Evolutionary conservation across 1,140 invertebrate species (phyloP).

Genomic region (Melitaea cinxia): DNA sequence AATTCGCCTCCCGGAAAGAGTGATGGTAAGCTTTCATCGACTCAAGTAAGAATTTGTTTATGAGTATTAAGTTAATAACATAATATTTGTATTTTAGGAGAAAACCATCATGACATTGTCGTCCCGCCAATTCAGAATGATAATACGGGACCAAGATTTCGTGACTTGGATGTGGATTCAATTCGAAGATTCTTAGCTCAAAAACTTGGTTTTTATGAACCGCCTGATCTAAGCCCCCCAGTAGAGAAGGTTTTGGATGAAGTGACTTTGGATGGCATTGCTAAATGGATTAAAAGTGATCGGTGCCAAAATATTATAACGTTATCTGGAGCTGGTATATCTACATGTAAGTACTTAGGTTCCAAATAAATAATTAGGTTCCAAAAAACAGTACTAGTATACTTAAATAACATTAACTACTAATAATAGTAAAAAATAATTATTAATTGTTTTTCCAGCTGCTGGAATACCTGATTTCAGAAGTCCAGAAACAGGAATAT

Average conservation of each 20-base stretch:
- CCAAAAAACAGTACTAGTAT: not conserved
- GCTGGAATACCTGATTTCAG: slow-evolving; percentile 97
- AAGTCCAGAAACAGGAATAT: slow-evolving; percentile 94
- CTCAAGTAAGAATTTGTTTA: not conserved
- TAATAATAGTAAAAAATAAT: not conserved
- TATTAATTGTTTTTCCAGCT: slow-evolving; percentile 82
- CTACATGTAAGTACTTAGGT: slow-evolving; percentile 88
- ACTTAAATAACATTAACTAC: not conserved
- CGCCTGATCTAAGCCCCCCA: slow-evolving; percentile 46
- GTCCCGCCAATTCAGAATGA: slow-evolving; percentile 69
- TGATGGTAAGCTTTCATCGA: slow-evolving; percentile 56
- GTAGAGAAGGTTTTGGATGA: slow-evolving; percentile 74
- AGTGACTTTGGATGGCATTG: slow-evolving; percentile 71
- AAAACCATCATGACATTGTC: slow-evolving; percentile 46
- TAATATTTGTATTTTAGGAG: slow-evolving; percentile 38
- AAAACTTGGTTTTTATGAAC: slow-evolving; percentile 75
- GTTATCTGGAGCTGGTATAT: slow-evolving; percentile 97
- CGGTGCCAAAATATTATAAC: slow-evolving; percentile 94
- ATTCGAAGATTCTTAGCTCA: slow-evolving; percentile 73
- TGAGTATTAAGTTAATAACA: not conserved
- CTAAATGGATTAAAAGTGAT: slow-evolving; percentile 83
- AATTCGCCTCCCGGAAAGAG: slow-evolving; percentile 72
- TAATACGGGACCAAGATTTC: slow-evolving; percentile 56
- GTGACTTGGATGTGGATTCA: slow-evolving; percentile 73
- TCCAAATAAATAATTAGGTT: not conserved